A percentile compares a stretch with the other conserved stretches of the same genome.
phyloP scores from a whole-genome alignment of 2,797 vertebrate species.

The Xyrichtys novacula region DNA sequence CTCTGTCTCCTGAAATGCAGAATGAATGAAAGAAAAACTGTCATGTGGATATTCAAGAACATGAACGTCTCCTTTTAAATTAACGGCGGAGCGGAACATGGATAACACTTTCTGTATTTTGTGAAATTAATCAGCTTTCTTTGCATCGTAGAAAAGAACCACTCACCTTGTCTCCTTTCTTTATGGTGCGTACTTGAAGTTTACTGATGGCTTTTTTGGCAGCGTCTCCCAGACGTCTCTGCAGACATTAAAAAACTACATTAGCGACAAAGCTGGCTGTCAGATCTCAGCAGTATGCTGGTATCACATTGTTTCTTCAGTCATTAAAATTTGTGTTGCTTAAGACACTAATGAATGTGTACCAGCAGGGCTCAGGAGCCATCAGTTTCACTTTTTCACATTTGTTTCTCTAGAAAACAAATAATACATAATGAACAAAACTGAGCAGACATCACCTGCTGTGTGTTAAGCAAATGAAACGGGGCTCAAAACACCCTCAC shows the following conservation, averaged over 20 bases:
- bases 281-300: background rate
- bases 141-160: background rate
- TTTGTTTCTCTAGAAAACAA: background rate
- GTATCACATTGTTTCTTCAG: background rate
- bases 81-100: background rate
- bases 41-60: background rate
- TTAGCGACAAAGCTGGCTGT: background rate
- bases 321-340: too few species aligned
- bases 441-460: background rate
- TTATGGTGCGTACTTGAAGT: slow-evolving; percentile 96
- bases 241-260: slow-evolving; percentile 57
- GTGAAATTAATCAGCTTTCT: background rate
- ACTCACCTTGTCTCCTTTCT: slow-evolving; percentile 96
- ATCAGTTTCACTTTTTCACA: background rate
- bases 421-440: background rate
- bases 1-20: slow-evolving; percentile 92
- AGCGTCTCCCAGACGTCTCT: slow-evolving; percentile 97
- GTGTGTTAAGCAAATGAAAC: slow-evolving; percentile 2
- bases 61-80: background rate
- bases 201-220: slow-evolving; percentile 99
- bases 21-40: slow-evolving; percentile 11
- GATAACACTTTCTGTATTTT: background rate
- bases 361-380: background rate
- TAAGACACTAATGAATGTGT: background rate
- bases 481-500: slow-evolving; percentile 4